phyloP scores from a whole-genome alignment of 2,113 vertebrate genomes.

The Spea multiplicata region DNA sequence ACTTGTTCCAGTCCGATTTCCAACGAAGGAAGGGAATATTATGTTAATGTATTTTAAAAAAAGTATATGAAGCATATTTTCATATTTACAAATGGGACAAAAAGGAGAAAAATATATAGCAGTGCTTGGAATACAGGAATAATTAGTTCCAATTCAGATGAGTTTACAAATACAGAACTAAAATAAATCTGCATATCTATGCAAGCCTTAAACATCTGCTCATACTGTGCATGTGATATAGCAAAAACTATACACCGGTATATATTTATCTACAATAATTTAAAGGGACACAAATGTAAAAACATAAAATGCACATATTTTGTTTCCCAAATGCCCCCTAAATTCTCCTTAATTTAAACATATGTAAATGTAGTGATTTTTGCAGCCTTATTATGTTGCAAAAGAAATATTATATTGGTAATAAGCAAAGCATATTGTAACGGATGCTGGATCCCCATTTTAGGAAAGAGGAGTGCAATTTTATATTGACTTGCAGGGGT shows the following conservation, averaged over 20 bases:
- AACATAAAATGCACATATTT: background rate
- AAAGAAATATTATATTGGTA: no score
- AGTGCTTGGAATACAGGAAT: slow-evolving; percentile 36
- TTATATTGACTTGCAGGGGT: no score
- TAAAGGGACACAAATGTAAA: no score
- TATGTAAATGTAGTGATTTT: no score
- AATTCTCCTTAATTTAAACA: no score
- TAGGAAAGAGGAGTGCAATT: no score
- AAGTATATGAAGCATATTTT: background rate
- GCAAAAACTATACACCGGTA: slow-evolving; percentile 51
- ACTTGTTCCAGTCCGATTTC: no score
- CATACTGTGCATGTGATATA: slow-evolving; percentile 48
- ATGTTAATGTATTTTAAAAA: background rate
- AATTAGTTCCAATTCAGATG: slow-evolving; percentile 53
- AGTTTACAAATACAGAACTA: slow-evolving; percentile 53
- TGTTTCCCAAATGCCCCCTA: no score
- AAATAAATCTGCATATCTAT: slow-evolving; percentile 51
- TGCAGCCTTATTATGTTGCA: no score
- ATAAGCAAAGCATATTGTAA: no score
- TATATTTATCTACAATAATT: slow-evolving; percentile 44
- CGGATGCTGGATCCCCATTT: no score
- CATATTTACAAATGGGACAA: background rate
- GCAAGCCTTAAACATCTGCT: slow-evolving; percentile 57
- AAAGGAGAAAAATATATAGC: slow-evolving; percentile 22
- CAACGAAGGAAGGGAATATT: no score